Evolutionary conservation across 2,888 invertebrate species (phyloP), one percentile per base, ranked within the genome.

Genomic region (Drosophila lacicola): DNA sequence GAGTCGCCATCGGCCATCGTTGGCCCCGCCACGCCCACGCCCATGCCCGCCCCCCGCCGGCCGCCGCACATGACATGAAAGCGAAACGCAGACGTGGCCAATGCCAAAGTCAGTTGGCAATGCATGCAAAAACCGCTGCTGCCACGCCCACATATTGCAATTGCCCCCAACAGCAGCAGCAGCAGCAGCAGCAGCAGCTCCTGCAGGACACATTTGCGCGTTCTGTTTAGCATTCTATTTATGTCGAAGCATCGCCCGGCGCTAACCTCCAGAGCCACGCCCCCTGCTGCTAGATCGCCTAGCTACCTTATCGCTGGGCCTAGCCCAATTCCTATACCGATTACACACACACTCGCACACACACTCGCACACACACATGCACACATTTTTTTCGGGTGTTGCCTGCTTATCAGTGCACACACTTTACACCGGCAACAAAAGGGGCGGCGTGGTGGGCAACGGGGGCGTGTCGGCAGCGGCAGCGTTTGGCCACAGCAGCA

Each of bases 171-270:
- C 61, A 25, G 10, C 45, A 25, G 6, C 25, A 25, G 6, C 25
- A 25, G 25, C 1, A 25, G 25, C 5, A 29, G 25, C 2, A 29
- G 29, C 8, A 29, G 29, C 56, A 46, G 50, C 56, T 74, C 74
- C 72, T 63, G 62, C 69, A 77, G 78, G 78, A 74, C 71, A 74
- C 78, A 74, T 74, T 78, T 74, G 70, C 58, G 70, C 64, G 80
- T 70, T 53, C 78, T 78, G 80, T 78, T 78, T 78, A 78, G 78
- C 78, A 78, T 78, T 77, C 70, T 80, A 76, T 78, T 78, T 78
- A 78, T 78, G 80, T 67, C 69, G 61, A 60, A 70, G 78, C 78
- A 51, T 64, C 46, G 71, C 71, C 53, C 8, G 29, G 29, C 29
- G 29, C 8, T 36, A 51, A 51, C 51, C 54, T 14, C 36, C 55